Conservation (phyloP, 2,113 vertebrate species). For the Sarotherodon lohbergeri region DNA sequence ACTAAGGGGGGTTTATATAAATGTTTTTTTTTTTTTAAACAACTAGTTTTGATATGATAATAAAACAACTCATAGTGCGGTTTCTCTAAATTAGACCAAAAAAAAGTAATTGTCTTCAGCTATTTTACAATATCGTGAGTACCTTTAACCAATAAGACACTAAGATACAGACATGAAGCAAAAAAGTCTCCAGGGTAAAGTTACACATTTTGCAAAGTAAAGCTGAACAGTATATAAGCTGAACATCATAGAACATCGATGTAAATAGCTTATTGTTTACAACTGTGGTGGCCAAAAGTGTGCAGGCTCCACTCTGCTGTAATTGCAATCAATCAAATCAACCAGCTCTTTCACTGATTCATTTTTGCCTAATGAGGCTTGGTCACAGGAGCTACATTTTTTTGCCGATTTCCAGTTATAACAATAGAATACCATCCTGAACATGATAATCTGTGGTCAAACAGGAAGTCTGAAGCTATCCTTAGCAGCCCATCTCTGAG, state of each 20-base stretch:
- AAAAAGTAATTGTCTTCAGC: not conserved
- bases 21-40: not conserved
- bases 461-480: not conserved
- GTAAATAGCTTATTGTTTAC: not conserved
- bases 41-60: not conserved
- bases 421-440: not conserved
- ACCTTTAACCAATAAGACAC: not conserved
- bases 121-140: not conserved
- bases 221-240: not conserved
- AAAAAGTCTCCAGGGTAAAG: not conserved
- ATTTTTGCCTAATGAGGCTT: not conserved
- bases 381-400: not conserved
- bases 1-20: not conserved
- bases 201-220: not conserved
- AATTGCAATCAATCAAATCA: not conserved
- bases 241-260: not conserved
- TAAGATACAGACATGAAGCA: not conserved
- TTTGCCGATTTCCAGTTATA: not conserved
- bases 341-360: not conserved
- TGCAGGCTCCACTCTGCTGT: not conserved
- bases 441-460: not conserved
- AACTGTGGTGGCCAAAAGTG: not conserved
- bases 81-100: not conserved
- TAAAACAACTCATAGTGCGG: not conserved
- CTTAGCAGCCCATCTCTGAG: not conserved